Percentiles rank a stretch among this genome's conserved stretches.
Evolutionary conservation across 1,140 invertebrate genomes (phyloP).

Genomic region (Lutraria rhynchaena): DNA sequence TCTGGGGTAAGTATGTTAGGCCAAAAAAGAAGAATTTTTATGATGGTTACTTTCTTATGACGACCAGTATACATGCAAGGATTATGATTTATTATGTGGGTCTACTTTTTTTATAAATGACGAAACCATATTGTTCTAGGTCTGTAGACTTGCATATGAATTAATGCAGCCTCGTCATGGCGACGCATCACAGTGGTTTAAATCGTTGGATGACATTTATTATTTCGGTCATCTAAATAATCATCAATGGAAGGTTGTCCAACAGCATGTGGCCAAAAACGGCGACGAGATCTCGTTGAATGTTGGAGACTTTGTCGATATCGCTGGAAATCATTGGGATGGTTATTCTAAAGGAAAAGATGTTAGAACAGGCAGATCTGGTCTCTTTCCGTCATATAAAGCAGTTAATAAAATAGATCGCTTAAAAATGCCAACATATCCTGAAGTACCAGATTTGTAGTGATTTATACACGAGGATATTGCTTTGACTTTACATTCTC

Average conservation of each 20-base stretch:
- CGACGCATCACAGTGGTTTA: slow-evolving; percentile 92
- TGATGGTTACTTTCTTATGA: too few species aligned
- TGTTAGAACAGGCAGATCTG: slow-evolving; percentile 87
- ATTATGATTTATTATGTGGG: too few species aligned
- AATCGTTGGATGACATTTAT: slow-evolving; percentile 97
- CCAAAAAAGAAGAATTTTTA: too few species aligned
- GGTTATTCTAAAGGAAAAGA: slow-evolving; percentile 95
- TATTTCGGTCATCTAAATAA: slow-evolving; percentile 98
- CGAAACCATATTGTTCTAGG: slow-evolving; percentile 85
- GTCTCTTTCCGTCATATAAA: slow-evolving; percentile 84
- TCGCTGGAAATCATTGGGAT: slow-evolving; percentile 99
- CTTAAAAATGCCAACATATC: slow-evolving; percentile 77
- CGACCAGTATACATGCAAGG: too few species aligned
- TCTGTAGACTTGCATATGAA: slow-evolving; percentile 97
- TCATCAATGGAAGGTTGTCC: slow-evolving; percentile 90
- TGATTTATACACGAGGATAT: too few species aligned
- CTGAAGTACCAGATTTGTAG: slow-evolving; percentile 61
- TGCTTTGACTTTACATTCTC: too few species aligned
- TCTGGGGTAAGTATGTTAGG: too few species aligned
- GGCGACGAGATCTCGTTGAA: slow-evolving; percentile 89
- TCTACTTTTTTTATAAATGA: too few species aligned
- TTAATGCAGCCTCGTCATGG: slow-evolving; percentile 95
- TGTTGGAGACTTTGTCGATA: slow-evolving; percentile 92
- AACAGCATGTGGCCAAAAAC: slow-evolving; percentile 86
- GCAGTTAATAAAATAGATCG: slow-evolving; percentile 71